phyloP scores from a whole-genome alignment of 2,797 vertebrate genomes.

The Arrhamphus sclerolepis region DNA sequence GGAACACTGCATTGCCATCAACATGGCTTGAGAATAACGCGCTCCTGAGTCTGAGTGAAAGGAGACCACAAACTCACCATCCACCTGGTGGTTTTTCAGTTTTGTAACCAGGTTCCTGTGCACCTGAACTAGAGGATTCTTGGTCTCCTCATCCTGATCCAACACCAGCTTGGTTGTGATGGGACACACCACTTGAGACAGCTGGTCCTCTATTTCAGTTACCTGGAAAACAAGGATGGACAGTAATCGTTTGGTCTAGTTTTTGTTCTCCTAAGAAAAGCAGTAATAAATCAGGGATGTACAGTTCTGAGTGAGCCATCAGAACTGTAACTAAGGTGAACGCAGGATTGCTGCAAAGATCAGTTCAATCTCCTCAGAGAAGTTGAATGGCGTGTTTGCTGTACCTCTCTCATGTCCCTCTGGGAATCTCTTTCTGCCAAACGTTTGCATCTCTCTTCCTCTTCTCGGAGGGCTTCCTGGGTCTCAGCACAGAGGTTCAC shows the following conservation, averaged over 20 bases:
- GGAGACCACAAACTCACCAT: conserved; percentile 81
- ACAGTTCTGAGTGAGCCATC: too few relatives aligned
- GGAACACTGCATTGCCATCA: too few relatives aligned
- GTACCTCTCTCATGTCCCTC: conserved; percentile 88
- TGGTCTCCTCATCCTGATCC: conserved; percentile 91
- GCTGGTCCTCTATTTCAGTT: conserved; percentile 83
- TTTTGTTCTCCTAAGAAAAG: not conserved
- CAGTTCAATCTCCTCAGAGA: not conserved
- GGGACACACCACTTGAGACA: conserved; percentile 84
- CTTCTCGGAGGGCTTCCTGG: conserved; percentile 92
- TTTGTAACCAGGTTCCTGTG: conserved; percentile 90
- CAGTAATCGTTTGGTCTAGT: not conserved
- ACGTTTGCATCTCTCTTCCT: conserved; percentile 91
- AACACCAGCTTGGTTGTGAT: conserved; percentile 93
- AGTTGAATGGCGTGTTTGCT: not conserved
- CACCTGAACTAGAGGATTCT: conserved; percentile 90
- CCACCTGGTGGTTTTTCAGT: conserved; percentile 96
- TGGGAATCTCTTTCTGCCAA: conserved; percentile 89
- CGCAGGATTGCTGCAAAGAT: not conserved
- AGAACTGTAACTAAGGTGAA: not conserved
- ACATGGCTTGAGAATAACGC: too few relatives aligned
- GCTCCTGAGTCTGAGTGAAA: too few relatives aligned
- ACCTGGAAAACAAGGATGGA: conserved; percentile 75
- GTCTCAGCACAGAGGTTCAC: conserved; percentile 89
- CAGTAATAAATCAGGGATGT: too few relatives aligned